These are phyloP conservation scores for Drosophila infuscata DNA, from an alignment of 2,888 invertebrate genomes.

Conservation along the genomic window DNA sequence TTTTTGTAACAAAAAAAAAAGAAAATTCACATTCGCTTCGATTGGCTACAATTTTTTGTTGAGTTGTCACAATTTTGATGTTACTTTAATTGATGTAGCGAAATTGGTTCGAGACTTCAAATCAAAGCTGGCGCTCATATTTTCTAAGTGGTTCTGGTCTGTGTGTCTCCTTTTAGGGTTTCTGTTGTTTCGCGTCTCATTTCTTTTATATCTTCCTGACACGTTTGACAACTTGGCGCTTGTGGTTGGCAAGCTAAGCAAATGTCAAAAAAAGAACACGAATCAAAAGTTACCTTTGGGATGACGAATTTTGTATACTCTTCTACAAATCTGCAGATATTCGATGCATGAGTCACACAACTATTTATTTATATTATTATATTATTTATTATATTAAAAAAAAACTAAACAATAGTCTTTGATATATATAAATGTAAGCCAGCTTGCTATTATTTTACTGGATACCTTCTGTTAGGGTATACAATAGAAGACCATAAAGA, in stretches of 20 bases:
- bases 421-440: background rate
- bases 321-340: background rate
- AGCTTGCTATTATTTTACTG: background rate
- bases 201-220: slow-evolving; percentile 26
- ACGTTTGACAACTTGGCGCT: slow-evolving; percentile 47
- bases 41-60: slow-evolving; percentile 25
- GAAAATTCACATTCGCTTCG: slow-evolving; percentile 71
- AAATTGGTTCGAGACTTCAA: slow-evolving; percentile 21
- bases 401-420: background rate
- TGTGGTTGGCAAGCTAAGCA: slow-evolving; percentile 25
- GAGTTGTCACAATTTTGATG: background rate
- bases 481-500: slow-evolving; percentile 39
- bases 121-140: slow-evolving; percentile 30
- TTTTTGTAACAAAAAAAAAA: slow-evolving; percentile 62
- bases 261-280: slow-evolving; percentile 32
- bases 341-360: background rate
- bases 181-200: slow-evolving; percentile 19
- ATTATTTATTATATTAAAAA: too few species aligned
- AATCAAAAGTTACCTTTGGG: background rate
- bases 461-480: background rate
- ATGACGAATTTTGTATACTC: background rate
- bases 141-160: slow-evolving; percentile 23
- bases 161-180: slow-evolving; percentile 7
- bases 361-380: too few species aligned
- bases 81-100: slow-evolving; percentile 35